Conservation (phyloP, 2,888 invertebrate genomes). For the Drosophila nr. perissopoda region DNA sequence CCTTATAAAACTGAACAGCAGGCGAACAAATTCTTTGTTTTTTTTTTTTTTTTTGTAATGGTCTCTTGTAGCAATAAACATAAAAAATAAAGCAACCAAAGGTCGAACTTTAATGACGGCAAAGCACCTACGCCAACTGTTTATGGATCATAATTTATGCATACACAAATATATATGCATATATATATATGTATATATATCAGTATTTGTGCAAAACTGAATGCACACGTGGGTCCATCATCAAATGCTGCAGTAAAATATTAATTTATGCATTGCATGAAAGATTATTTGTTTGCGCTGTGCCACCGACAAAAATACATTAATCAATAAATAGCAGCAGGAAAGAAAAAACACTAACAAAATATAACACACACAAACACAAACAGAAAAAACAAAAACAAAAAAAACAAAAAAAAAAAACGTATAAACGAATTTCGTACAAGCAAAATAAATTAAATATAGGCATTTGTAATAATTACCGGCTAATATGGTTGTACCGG, state of each 20-base stretch:
- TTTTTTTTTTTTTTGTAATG: slow-evolving; percentile 37
- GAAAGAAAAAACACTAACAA: slow-evolving; percentile 7
- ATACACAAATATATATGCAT: background rate
- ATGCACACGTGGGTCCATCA: slow-evolving; percentile 27
- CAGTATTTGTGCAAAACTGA: background rate
- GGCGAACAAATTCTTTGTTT: slow-evolving; percentile 17
- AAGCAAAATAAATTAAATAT: slow-evolving; percentile 62
- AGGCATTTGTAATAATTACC: slow-evolving; percentile 68
- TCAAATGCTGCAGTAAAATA: slow-evolving; percentile 30
- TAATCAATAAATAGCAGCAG: slow-evolving; percentile 62
- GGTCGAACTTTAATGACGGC: slow-evolving; percentile 23
- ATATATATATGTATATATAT: background rate
- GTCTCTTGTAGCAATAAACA: slow-evolving; percentile 19
- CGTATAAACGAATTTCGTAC: slow-evolving; percentile 21
- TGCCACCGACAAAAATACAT: slow-evolving; percentile 42
- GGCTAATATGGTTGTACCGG: slow-evolving; percentile 36
- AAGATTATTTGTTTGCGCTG: slow-evolving; percentile 60
- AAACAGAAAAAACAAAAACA: background rate
- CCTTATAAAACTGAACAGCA: slow-evolving; percentile 33
- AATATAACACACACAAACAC: background rate
- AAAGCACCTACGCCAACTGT: slow-evolving; percentile 18
- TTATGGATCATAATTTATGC: slow-evolving; percentile 11
- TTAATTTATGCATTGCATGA: slow-evolving; percentile 59
- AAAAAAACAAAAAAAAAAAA: slow-evolving; percentile 22
- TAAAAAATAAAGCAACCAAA: slow-evolving; percentile 14